Evolutionary conservation across 1,140 invertebrate species (phyloP).

Genomic region (Drosophila navojoa): DNA sequence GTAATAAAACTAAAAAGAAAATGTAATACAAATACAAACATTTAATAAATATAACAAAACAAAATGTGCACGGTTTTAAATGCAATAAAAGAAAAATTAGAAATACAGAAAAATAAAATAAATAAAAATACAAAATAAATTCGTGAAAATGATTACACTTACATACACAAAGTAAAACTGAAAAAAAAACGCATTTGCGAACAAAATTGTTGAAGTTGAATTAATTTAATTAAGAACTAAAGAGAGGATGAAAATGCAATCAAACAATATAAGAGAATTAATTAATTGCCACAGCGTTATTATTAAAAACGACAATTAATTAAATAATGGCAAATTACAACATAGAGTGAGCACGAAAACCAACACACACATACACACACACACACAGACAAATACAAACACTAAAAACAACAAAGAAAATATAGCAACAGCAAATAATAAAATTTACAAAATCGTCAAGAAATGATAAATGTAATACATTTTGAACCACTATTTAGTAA

Average conservation of each 20-base stretch:
- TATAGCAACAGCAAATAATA: constrained; percentile 49
- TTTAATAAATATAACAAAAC: constrained; percentile 43
- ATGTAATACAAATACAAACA: constrained; percentile 29
- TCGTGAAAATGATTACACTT: constrained; percentile 45
- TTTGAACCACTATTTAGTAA: constrained; percentile 41
- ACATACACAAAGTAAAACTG: constrained; percentile 42
- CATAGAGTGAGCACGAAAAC: constrained; percentile 78
- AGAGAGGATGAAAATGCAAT: constrained; percentile 60
- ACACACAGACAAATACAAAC: constrained; percentile 22
- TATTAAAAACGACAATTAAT: constrained; percentile 55
- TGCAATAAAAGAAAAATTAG: constrained; percentile 57
- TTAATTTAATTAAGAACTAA: constrained; percentile 75
- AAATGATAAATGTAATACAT: constrained; percentile 28
- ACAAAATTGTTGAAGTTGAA: constrained; percentile 77
- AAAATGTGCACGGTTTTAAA: constrained; percentile 72
- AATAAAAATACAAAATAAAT: constrained; percentile 24
- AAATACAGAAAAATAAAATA: constrained; percentile 24
- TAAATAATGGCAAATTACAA: constrained; percentile 62
- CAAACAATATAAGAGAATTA: constrained; percentile 57
- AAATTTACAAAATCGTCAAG: constrained; percentile 44
- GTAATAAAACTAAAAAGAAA: constrained; percentile 38
- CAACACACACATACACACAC: constrained; percentile 29
- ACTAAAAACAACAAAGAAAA: constrained; percentile 44
- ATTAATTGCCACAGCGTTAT: constrained; percentile 61
- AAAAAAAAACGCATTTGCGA: constrained; percentile 40